Conservation (phyloP, 2,888 invertebrate species). For the Aromia moschata region DNA sequence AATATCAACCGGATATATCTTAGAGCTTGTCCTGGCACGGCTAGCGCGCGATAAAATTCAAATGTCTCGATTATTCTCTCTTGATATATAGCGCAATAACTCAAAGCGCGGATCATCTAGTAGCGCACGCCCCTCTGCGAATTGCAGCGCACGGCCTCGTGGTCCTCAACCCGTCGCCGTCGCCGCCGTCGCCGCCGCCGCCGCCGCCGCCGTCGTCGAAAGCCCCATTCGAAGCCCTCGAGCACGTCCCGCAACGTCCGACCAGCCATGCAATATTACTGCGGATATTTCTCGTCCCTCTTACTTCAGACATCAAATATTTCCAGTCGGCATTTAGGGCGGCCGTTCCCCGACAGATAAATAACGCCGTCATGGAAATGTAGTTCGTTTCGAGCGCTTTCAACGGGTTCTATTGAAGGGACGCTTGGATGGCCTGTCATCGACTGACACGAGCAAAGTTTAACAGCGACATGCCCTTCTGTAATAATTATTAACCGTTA, state of each 20-base stretch:
- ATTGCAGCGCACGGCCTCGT: background rate
- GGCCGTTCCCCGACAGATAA: background rate
- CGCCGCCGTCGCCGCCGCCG: no score
- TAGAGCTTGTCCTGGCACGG: no score
- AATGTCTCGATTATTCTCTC: no score
- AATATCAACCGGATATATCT: no score
- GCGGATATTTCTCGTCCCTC: conserved; percentile 9
- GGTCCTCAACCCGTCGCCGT: background rate
- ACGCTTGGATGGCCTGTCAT: background rate
- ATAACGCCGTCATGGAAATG: conserved; percentile 10
- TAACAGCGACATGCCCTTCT: background rate
- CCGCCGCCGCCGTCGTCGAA: no score
- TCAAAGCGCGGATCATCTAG: background rate
- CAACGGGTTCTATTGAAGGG: background rate
- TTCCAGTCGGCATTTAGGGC: conserved; percentile 10
- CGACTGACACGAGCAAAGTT: conserved; percentile 3
- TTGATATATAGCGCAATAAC: no score
- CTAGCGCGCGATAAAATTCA: no score
- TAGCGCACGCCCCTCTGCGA: background rate
- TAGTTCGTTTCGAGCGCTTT: conserved; percentile 7
- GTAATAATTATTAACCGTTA: background rate
- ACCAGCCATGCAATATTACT: conserved; percentile 9
- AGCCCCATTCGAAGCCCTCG: conserved; percentile 5
- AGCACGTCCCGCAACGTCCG: conserved; percentile 17
- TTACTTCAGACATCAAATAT: conserved; percentile 3